phyloP scores from a whole-genome alignment of 1,140 invertebrate genomes.

The Lordiphosa clarofinis region DNA sequence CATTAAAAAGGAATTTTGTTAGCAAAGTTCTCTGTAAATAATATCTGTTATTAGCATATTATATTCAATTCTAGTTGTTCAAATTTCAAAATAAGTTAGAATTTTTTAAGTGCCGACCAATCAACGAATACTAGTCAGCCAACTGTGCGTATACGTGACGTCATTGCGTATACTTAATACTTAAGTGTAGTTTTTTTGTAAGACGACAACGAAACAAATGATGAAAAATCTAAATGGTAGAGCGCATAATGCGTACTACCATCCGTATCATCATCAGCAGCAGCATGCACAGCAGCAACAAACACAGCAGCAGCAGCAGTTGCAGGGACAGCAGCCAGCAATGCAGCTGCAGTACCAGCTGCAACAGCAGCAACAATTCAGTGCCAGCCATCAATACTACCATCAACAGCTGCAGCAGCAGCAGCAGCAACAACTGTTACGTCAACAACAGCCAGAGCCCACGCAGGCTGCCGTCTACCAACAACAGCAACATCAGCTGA shows the following conservation, averaged over 20 bases:
- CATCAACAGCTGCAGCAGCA: constrained; percentile 43
- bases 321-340: constrained; percentile 33
- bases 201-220: constrained; percentile 39
- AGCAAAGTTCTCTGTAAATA: not conserved
- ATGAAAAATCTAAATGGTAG: constrained; percentile 75
- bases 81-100: constrained; percentile 27
- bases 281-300: constrained; percentile 37
- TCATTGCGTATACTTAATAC: constrained; percentile 61
- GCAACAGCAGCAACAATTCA: constrained; percentile 33
- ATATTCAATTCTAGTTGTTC: constrained; percentile 29
- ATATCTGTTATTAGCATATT: constrained; percentile 44
- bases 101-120: constrained; percentile 19
- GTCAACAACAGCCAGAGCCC: constrained; percentile 47
- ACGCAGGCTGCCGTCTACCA: constrained; percentile 24
- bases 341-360: constrained; percentile 42
- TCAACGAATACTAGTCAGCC: constrained; percentile 58
- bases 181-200: constrained; percentile 39
- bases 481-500: constrained; percentile 33
- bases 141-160: constrained; percentile 67
- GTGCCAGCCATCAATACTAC: constrained; percentile 31
- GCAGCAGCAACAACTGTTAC: constrained; percentile 52
- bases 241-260: constrained; percentile 68
- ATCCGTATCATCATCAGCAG: constrained; percentile 58
- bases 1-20: too few relatives aligned
- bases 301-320: constrained; percentile 33